Evolutionary conservation across 2,888 invertebrate species (phyloP).

Genomic region (Harpagoxenus sublaevis): DNA sequence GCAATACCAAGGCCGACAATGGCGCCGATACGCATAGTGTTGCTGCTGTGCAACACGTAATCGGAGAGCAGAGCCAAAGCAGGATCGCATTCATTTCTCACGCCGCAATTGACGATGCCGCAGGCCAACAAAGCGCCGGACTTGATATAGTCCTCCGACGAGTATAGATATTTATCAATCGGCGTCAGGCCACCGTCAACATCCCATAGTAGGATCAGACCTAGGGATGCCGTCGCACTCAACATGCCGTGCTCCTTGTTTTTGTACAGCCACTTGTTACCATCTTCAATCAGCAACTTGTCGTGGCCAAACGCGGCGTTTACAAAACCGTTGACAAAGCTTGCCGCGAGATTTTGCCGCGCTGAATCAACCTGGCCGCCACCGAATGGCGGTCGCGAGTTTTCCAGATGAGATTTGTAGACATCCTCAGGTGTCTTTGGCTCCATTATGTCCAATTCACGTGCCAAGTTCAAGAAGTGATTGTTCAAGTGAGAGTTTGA

Average conservation of each 20-base stretch:
- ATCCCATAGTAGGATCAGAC: slow-evolving; percentile 98
- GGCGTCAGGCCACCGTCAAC: slow-evolving; percentile 99
- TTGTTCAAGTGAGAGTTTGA: slow-evolving; percentile 97
- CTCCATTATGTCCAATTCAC: slow-evolving; percentile 99
- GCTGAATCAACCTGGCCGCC: slow-evolving; percentile 96
- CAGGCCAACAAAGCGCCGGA: slow-evolving; percentile 98
- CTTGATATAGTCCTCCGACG: slow-evolving; percentile 98
- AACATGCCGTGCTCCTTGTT: slow-evolving; percentile 99
- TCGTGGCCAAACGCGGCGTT: slow-evolving; percentile 99
- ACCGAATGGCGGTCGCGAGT: slow-evolving; percentile 91
- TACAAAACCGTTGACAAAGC: slow-evolving; percentile 99
- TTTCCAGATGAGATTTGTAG: slow-evolving; percentile 99
- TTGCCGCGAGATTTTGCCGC: slow-evolving; percentile 97
- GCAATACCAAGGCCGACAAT: slow-evolving; percentile 96
- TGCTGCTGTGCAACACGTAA: slow-evolving; percentile 95
- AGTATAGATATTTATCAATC: slow-evolving; percentile 99
- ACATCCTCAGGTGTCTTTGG: slow-evolving; percentile 99
- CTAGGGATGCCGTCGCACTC: slow-evolving; percentile 98
- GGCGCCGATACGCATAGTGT: slow-evolving; percentile 94
- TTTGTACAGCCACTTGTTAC: slow-evolving; percentile 94
- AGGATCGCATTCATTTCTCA: slow-evolving; percentile 99
- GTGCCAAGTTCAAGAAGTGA: slow-evolving; percentile 96
- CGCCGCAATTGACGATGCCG: slow-evolving; percentile 98
- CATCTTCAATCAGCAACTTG: slow-evolving; percentile 96
- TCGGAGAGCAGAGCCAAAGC: slow-evolving; percentile 98